Percentiles rank a stretch among this genome's conserved stretches.
phyloP scores from a whole-genome alignment of 2,888 invertebrate genomes.

The Apamea crenata region DNA sequence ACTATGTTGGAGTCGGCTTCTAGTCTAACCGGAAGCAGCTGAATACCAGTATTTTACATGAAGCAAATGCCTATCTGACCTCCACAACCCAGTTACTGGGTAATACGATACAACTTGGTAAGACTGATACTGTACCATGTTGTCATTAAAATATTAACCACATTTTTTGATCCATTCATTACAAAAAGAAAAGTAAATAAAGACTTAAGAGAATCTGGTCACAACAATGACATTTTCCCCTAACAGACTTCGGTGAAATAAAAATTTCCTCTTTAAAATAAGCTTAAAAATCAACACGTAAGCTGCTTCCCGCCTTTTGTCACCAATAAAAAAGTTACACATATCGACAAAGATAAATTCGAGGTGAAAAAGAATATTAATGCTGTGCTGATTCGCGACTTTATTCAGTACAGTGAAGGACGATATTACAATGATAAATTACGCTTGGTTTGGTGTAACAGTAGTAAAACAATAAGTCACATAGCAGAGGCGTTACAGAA shows the following conservation, averaged over 20 bases:
- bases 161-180: not conserved
- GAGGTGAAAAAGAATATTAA: constrained; percentile 7
- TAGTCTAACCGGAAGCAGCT: too few species aligned
- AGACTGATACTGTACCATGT: too few species aligned
- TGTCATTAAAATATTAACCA: not conserved
- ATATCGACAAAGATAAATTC: constrained; percentile 40
- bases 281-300: constrained; percentile 9
- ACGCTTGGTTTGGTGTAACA: constrained; percentile 12
- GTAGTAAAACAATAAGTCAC: constrained; percentile 39
- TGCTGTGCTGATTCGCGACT: constrained; percentile 22
- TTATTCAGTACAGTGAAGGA: constrained; percentile 26
- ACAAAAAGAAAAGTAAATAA: not conserved
- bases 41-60: too few species aligned
- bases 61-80: too few species aligned
- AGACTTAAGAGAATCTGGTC: not conserved
- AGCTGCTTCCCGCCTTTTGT: constrained; percentile 27
- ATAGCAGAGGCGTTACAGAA: constrained; percentile 12
- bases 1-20: too few species aligned
- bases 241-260: not conserved
- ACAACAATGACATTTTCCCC: not conserved
- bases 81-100: too few species aligned
- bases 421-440: constrained; percentile 22
- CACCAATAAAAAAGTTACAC: constrained; percentile 38
- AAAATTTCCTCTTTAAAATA: not conserved
- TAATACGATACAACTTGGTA: too few species aligned